Base-by-base conservation (phyloP, 2,888 invertebrate genomes). In the Alloplasta piceator region DNA sequence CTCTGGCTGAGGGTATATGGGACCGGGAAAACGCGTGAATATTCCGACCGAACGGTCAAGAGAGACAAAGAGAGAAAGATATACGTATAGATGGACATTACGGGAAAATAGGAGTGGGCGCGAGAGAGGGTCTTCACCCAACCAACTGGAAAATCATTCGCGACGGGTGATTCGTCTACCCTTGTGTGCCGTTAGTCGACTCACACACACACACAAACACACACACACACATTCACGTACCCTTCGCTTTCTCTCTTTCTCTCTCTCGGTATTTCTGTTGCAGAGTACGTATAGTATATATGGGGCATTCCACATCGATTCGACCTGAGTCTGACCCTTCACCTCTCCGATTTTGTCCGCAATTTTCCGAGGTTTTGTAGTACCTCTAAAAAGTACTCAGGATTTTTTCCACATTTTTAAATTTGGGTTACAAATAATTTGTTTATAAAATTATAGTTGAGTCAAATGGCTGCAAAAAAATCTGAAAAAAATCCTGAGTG, bases 61-160 rank as follows among this genome's bases (percentile, higher is more conserved):
- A 78, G 14, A 70, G 75, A 26, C 38, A 75, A 50, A 41, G 71
- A 38, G 56, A 67, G 66, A 72, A 48, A 56, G 43, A 38, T 43
- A 10, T 16, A 38, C 38, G 60, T 12, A n/a, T n/a, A 72, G 74
- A 66, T 6, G 36, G 16, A 70, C 48, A 70, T 77, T 64, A 64
- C 64, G 73, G 26, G 73, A 81, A 81, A 77, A 81, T 70, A 50
- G 73, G 68, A 39, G 77, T 73, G 76, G 82, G 26, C 26, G 83
- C 60, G 73, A 75, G 78, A 70, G 73, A 76, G 82, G 85, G 82
- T 73, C 76, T 78, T 83, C 83, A 84, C 77, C 71, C 88, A 87
- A 81, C 87, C 86, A 85, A 84, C 86, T 87, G 88, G 89, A 89
- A 89, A 89, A 89, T 89, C 86, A 87, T 87, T 84, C 86, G 85